phyloP scores from a whole-genome alignment of 1,140 invertebrate species.

The Caenorhabditis latens region DNA sequence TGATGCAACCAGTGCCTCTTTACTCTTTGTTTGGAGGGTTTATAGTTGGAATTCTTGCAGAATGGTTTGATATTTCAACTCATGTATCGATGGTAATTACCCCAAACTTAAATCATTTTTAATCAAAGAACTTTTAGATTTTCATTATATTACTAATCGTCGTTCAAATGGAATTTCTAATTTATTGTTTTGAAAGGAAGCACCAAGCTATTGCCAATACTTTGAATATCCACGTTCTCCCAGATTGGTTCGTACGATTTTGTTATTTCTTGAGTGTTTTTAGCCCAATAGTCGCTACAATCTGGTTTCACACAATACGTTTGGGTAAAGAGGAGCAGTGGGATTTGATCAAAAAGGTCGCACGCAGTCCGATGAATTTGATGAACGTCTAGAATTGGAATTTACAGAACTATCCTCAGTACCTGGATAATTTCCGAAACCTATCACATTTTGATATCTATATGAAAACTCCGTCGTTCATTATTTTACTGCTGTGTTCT shows the following conservation, averaged over 20 bases:
- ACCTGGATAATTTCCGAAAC: too few relatives aligned
- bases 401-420: too few relatives aligned
- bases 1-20: background rate
- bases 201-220: background rate
- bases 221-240: background rate
- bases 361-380: too few relatives aligned
- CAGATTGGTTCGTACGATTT: background rate
- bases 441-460: too few relatives aligned
- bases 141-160: background rate
- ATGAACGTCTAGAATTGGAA: too few relatives aligned
- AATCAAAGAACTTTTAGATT: background rate
- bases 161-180: background rate
- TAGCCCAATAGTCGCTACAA: background rate
- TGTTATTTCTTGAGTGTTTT: background rate
- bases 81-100: background rate
- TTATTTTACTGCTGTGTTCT: background rate
- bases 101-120: background rate
- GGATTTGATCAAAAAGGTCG: background rate
- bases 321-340: background rate
- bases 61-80: background rate
- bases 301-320: background rate
- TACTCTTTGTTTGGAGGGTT: background rate
- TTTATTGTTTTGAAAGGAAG: background rate
- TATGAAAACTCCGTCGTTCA: too few relatives aligned
- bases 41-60: background rate